Evolutionary conservation across 2,888 invertebrate species (phyloP).

Genomic region (Orthonevra nobilis): DNA sequence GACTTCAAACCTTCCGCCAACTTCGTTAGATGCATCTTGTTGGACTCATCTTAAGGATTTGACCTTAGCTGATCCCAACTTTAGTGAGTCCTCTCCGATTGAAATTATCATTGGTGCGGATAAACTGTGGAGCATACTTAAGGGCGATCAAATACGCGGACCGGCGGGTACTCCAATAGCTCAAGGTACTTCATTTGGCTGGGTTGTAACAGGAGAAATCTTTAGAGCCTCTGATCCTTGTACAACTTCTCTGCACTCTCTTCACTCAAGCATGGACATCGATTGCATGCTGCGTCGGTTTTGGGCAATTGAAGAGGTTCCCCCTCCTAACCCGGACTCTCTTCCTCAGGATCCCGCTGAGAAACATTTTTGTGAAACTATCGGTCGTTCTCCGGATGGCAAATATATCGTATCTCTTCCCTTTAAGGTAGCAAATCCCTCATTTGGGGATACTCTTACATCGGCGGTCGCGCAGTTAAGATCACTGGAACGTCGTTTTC

Average conservation of each 20-base stretch:
- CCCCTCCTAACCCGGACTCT: no score
- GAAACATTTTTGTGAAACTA: not conserved
- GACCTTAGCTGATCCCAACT: not conserved
- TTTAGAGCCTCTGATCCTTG: not conserved
- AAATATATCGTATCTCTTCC: not conserved
- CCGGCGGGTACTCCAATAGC: no score
- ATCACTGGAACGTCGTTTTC: slow-evolving; percentile 2
- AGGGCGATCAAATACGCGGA: slow-evolving; percentile 1
- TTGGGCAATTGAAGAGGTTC: no score
- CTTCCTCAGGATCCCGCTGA: no score
- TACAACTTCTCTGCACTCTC: not conserved
- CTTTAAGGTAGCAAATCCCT: no score
- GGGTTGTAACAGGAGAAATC: no score
- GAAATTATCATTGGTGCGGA: slow-evolving; percentile 1
- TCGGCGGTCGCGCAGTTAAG: not conserved
- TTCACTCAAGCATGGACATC: no score
- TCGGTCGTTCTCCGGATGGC: no score
- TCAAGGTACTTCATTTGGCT: no score
- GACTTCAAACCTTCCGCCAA: not conserved
- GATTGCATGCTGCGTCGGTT: not conserved
- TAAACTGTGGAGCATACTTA: not conserved
- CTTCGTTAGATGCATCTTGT: no score
- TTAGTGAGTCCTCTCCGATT: not conserved
- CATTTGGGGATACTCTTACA: not conserved
- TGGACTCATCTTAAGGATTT: not conserved